Base-by-base conservation (phyloP, 30 jellyfish, hydroid and myxozoan species). In the Hydra vulgaris region DNA sequence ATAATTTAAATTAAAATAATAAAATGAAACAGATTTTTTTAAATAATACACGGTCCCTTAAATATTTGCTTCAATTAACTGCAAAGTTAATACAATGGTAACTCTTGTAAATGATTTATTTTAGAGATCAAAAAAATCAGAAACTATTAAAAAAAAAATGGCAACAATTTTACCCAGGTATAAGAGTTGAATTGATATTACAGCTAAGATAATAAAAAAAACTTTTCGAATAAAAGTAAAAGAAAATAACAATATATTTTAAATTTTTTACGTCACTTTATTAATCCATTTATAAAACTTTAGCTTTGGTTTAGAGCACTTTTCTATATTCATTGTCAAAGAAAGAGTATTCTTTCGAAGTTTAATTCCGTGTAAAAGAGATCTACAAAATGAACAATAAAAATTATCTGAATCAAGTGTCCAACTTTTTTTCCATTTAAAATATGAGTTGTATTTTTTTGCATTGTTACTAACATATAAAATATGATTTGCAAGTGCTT, bases 371-470 rank as follows among this genome's bases (percentile, higher is more conserved):
- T 70, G 15, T 21, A 22, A 70, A 0, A 70, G 76, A 12, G 25
- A 8, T 24, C 27, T 15, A 70, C 7, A 70, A 8, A 70, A 70
- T 21, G 0, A 24, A 70, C 27, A 22, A 0, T 24, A 70, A 70
- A 8, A 16, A 17, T 70, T 70, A 18, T 22, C 27, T 7, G 25
- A 8, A 0, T 70, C 76, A 21, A 89, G 40, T 19, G 78, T 15
- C 66, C 83, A 84, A 1, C 81, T 25, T 0, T 80, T 72, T 72
- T 72, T 85, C 97, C 97, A 89, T 20, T 77, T 72, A 81, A 89
- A 89, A 72, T 89, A 89, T 27, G 88, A 86, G 76, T 85, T 89
- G 73, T 80, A 89, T 53, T 89, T 89, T 17, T 88, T 82, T 23
- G 85, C 94, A 54, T 89, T 82, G 0, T 76, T 67, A 77, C 86